Evolutionary conservation across 2,797 vertebrate species (phyloP).

Genomic region (Presbytis comata): DNA sequence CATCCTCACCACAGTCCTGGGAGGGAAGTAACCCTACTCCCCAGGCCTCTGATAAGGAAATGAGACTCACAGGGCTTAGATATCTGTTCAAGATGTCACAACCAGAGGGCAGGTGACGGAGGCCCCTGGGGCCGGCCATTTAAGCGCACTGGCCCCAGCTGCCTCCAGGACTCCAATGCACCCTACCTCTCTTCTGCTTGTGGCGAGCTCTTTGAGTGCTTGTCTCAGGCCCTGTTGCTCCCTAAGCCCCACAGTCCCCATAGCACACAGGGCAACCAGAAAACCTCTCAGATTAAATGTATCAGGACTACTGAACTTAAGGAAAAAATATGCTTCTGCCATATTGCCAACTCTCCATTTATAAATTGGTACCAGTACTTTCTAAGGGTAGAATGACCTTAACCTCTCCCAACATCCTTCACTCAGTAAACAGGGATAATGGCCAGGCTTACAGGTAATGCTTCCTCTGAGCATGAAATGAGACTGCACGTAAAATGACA

Average conservation of each 20-base stretch:
- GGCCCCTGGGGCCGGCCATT: neutral
- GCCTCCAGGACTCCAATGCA: neutral
- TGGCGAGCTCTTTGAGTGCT: neutral
- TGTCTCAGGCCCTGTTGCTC: neutral
- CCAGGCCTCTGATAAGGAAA: conserved; percentile 17
- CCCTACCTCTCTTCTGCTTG: neutral
- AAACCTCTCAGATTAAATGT: neutral
- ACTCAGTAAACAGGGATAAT: neutral
- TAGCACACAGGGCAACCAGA: accelerated
- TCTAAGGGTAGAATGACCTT: neutral
- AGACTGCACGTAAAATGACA: neutral
- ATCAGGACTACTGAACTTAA: neutral
- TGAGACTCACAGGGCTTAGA: neutral
- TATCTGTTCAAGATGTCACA: neutral
- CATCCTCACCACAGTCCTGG: neutral
- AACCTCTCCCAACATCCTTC: neutral
- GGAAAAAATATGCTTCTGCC: neutral
- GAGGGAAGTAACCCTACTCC: neutral
- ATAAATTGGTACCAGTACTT: neutral
- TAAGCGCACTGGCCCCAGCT: too few species aligned
- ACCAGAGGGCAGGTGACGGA: neutral
- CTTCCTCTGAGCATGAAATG: neutral
- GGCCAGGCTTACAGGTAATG: neutral
- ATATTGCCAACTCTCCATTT: neutral
- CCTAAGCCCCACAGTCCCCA: neutral